Conservation (phyloP, 2,888 invertebrate species). For the Bombylius discolor region DNA sequence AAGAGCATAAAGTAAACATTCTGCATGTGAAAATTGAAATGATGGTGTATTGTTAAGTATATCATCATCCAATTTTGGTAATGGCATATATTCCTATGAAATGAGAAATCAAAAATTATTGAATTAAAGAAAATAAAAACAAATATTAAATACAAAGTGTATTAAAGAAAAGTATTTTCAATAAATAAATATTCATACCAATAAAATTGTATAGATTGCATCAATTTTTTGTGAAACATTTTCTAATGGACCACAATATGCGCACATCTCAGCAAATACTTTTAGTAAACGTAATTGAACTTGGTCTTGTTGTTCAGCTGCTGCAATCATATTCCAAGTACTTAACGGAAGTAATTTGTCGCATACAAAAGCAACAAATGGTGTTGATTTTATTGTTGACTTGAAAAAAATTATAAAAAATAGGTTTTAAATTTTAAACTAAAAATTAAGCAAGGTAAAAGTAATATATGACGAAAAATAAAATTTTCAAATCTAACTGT, state of each 20-base stretch:
- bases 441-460: no score
- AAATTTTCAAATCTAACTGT: no score
- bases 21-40: conserved; percentile 84
- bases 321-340: conserved; percentile 47
- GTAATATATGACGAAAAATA: no score
- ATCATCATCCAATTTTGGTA: conserved; percentile 61
- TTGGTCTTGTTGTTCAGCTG: conserved; percentile 47
- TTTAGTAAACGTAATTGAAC: conserved; percentile 69
- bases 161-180: no score
- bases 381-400: conserved; percentile 74
- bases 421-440: conserved; percentile 6
- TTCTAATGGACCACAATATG: conserved; percentile 62
- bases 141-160: no score
- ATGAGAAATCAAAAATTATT: conserved; percentile 8
- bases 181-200: conserved; percentile 41
- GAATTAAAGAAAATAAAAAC: neutral
- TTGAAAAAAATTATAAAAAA: conserved; percentile 33
- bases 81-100: conserved; percentile 70
- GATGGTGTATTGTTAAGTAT: conserved; percentile 55
- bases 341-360: conserved; percentile 68
- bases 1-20: conserved; percentile 68
- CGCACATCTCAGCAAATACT: conserved; percentile 73
- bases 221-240: conserved; percentile 61
- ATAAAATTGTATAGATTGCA: conserved; percentile 60
- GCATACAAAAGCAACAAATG: conserved; percentile 73